Base-by-base conservation (phyloP, 2,888 invertebrate species). In the Nowickia ferox region DNA sequence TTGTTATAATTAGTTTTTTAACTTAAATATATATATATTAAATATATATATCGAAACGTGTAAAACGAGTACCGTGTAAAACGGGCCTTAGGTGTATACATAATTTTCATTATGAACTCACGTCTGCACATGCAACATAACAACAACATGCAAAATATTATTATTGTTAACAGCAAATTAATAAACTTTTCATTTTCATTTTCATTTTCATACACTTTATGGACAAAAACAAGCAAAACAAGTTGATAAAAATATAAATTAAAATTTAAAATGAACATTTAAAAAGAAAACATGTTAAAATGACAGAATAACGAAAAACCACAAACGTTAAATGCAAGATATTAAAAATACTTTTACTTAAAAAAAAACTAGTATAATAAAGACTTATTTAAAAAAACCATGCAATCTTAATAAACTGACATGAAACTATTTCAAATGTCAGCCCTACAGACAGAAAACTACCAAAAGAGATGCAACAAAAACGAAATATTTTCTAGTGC, bases 151-250 rank as follows among this genome's bases (percentile, higher is more conserved):
- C 44, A 55, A 48, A 42, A 59, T 51, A 74, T 81, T 55, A 59
- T 59, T 57, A 30, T 59, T 48, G 17, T 10, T 22, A 74, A 65
- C 65, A 17, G 38, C 51, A 63, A 69, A 74, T 81, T 68, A 68
- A 81, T 75, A 53, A 61, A 68, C 38, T 63, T 76, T 69, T 48
- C 57, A 65, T 80, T 80, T 65, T 48, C 46, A 65, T 63, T 76
- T 69, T 48, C 57, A 65, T 80, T 80, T 65, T 48, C 46, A 65
- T 65, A 40, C 17, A 65, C 40, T 63, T 46, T 8, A 53, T 59
- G 46, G 11, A 46, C 57, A 72, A 17, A 30, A 59, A 72, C 46
- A 59, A 59, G 17, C 10, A 30, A n/a, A 30, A 10, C 8, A 48
- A 66, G 48, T 46, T 61, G 13, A 66, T 15, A 15, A 19, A 61